Conservation (phyloP, 1,140 invertebrate genomes). For the Melipona quadrifasciata region DNA sequence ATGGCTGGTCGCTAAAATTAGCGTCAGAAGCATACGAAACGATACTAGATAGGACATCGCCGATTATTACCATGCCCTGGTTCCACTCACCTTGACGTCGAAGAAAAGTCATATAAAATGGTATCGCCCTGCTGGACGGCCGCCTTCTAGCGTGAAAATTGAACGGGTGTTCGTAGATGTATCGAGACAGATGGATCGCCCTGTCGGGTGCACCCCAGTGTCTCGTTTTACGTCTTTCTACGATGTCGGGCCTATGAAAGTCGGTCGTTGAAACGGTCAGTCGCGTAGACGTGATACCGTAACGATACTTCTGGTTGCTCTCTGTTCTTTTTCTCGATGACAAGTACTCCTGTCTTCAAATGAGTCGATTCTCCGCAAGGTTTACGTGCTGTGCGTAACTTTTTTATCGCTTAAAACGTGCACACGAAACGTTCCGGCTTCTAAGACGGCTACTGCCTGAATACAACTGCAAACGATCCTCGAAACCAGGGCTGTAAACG, state of each 20-base stretch:
- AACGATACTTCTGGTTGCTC: not conserved
- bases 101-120: constrained; percentile 93
- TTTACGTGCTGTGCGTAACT: constrained; percentile 9
- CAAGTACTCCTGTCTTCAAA: constrained; percentile 8
- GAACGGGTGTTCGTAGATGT: constrained; percentile 67
- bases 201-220: constrained; percentile 67
- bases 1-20: constrained; percentile 78
- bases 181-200: constrained; percentile 77
- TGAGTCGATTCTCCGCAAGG: not conserved
- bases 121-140: constrained; percentile 90
- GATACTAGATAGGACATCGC: constrained; percentile 29
- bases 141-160: constrained; percentile 81
- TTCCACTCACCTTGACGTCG: constrained; percentile 86
- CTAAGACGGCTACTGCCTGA: constrained; percentile 69
- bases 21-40: constrained; percentile 37
- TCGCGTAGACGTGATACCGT: constrained; percentile 39
- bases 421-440: constrained; percentile 56
- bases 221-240: constrained; percentile 42
- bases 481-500: constrained; percentile 43
- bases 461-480: constrained; percentile 59
- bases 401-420: constrained; percentile 38
- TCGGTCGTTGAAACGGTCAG: constrained; percentile 26
- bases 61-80: constrained; percentile 30
- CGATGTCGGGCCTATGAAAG: constrained; percentile 26
- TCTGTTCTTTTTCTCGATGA: not conserved